Evolutionary conservation across 1,140 invertebrate species (phyloP).

Genomic region (Lepeophtheirus salmonis): DNA sequence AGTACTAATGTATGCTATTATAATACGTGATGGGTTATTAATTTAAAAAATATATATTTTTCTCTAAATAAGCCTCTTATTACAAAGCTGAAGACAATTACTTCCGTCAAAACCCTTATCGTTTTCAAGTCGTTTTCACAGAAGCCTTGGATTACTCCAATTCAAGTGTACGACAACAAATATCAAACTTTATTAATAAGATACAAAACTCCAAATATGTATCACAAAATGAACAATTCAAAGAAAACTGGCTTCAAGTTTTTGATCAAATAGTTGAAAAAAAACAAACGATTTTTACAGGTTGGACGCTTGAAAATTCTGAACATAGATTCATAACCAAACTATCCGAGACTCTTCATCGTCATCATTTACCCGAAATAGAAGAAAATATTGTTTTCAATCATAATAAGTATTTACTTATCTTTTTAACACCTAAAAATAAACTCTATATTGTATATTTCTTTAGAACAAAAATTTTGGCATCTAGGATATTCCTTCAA

Average conservation of each 20-base stretch:
- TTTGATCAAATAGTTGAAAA: too few relatives aligned
- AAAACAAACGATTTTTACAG: background rate
- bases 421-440: too few relatives aligned
- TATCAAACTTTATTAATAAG: background rate
- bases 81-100: background rate
- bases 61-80: background rate
- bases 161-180: background rate
- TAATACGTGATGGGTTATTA: background rate
- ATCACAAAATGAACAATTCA: background rate
- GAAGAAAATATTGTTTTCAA: background rate
- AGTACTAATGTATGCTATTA: background rate
- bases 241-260: conserved; percentile 7
- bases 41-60: background rate
- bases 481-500: background rate
- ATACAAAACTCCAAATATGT: background rate
- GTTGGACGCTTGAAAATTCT: background rate
- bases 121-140: background rate
- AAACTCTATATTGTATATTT: too few relatives aligned
- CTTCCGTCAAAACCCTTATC: background rate
- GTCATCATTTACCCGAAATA: background rate
- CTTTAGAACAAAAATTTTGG: background rate
- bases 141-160: background rate
- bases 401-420: background rate
- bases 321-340: background rate
- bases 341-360: background rate